A percentile compares a stretch with the other conserved stretches of the same genome.
Evolutionary conservation across 2,113 vertebrate species (phyloP).

Genomic region (human (Homo sapiens)): DNA sequence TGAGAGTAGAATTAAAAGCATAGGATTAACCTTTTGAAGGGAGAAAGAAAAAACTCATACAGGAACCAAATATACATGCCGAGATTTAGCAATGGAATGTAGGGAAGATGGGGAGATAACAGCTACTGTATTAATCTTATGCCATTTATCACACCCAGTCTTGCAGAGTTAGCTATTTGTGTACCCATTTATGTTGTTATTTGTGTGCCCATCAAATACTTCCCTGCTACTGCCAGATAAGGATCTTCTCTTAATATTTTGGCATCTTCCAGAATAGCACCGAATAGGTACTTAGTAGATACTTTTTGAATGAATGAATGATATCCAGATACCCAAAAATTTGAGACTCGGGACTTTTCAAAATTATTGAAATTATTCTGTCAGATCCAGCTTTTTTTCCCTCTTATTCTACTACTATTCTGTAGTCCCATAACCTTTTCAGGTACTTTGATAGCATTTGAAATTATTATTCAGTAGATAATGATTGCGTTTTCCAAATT

Average conservation of each 20-base stretch:
- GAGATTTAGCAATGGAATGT: background rate
- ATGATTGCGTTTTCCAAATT: background rate
- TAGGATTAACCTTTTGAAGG: background rate
- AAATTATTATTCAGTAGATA: background rate
- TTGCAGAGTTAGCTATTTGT: background rate
- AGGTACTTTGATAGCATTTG: background rate
- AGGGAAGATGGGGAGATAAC: background rate
- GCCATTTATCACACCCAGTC: background rate
- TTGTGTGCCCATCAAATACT: background rate
- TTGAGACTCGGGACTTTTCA: constrained; percentile 21
- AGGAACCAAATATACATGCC: background rate
- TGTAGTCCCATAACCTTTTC: background rate
- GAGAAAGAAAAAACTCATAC: background rate
- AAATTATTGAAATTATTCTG: background rate
- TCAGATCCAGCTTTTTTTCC: background rate
- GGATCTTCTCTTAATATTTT: background rate
- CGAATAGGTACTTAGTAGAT: background rate
- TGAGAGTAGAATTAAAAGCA: background rate
- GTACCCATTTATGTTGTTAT: background rate
- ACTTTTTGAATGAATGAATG: background rate
- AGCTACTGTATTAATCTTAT: background rate
- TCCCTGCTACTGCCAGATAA: background rate
- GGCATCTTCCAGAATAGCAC: background rate
- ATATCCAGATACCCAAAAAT: background rate
- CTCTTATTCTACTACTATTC: background rate